These are phyloP conservation scores for Bubo blakistoni DNA, from an alignment of 2,113 vertebrate species.

Conservation along the genomic window DNA sequence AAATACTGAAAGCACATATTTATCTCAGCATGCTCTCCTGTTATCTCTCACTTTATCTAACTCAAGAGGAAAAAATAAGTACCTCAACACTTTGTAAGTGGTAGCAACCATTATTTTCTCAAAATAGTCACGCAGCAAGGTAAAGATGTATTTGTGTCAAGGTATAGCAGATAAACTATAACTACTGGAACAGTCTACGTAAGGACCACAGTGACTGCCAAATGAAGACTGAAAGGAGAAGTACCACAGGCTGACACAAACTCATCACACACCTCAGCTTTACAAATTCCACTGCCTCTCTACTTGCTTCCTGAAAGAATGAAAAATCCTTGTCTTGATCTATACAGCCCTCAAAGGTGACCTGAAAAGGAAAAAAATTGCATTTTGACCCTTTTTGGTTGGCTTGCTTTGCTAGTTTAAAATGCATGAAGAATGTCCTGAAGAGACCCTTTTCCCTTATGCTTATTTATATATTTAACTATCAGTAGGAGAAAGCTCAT, in stretches of 20 bases:
- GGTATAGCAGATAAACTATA: background rate
- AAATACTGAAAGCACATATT: background rate
- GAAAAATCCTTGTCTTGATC: constrained; percentile 17
- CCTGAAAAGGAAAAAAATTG: background rate
- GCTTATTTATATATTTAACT: background rate
- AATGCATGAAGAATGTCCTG: background rate
- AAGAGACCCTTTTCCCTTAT: background rate
- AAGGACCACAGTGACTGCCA: background rate
- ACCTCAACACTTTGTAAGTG: background rate
- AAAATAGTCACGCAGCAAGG: background rate
- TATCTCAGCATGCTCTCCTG: background rate
- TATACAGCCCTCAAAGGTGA: background rate
- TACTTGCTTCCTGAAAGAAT: background rate
- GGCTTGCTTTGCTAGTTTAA: background rate
- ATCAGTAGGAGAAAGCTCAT: background rate
- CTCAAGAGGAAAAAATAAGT: background rate
- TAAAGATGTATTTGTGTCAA: background rate
- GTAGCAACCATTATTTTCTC: background rate
- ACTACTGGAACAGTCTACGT: background rate
- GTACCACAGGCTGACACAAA: background rate
- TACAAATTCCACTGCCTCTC: background rate
- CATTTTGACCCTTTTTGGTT: background rate
- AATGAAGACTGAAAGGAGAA: background rate
- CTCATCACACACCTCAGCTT: background rate
- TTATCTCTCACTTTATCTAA: background rate